A percentile compares a stretch with the other conserved stretches of the same genome.
These are phyloP conservation scores for Eurois occulta DNA, from an alignment of 2,888 invertebrate genomes.

Conservation along the genomic window DNA sequence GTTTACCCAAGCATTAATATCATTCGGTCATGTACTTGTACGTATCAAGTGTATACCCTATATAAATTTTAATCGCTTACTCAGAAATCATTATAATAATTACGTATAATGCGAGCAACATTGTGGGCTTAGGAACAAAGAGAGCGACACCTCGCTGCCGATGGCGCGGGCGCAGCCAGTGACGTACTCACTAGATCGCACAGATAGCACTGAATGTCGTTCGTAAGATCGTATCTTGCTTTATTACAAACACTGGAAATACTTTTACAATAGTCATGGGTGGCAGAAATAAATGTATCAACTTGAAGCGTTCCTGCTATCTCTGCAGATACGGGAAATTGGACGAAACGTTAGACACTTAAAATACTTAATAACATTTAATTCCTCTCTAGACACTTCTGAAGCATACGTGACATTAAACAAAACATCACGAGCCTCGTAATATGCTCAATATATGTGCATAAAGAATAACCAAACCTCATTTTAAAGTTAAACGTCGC, in stretches of 20 bases:
- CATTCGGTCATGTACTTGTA: conserved; percentile 58
- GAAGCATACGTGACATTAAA: conserved; percentile 33
- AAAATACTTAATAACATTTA: conserved; percentile 37
- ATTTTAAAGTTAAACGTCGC: conserved; percentile 40
- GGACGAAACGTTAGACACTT: conserved; percentile 11
- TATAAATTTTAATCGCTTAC: conserved; percentile 68
- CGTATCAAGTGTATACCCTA: conserved; percentile 60
- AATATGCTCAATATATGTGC: conserved; percentile 34
- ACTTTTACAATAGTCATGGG: conserved; percentile 59
- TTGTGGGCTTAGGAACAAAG: conserved; percentile 70
- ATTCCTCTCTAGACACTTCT: conserved; percentile 32
- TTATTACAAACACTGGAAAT: conserved; percentile 64
- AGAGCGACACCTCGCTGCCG: conserved; percentile 65
- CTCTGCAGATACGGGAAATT: conserved; percentile 43
- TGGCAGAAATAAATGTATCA: conserved; percentile 59
- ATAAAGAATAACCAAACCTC: conserved; percentile 30
- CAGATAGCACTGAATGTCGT: conserved; percentile 65
- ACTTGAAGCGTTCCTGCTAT: conserved; percentile 25
- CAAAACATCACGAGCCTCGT: conserved; percentile 15
- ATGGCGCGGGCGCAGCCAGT: conserved; percentile 54
- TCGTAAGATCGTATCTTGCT: conserved; percentile 64
- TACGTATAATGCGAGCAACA: conserved; percentile 71
- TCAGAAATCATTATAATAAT: conserved; percentile 73
- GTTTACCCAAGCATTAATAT: conserved; percentile 63
- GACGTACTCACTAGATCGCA: conserved; percentile 54